A percentile compares a stretch with the other conserved stretches of the same genome.
phyloP scores from a whole-genome alignment of 2,113 vertebrate species.

The Tonatia bakeri region DNA sequence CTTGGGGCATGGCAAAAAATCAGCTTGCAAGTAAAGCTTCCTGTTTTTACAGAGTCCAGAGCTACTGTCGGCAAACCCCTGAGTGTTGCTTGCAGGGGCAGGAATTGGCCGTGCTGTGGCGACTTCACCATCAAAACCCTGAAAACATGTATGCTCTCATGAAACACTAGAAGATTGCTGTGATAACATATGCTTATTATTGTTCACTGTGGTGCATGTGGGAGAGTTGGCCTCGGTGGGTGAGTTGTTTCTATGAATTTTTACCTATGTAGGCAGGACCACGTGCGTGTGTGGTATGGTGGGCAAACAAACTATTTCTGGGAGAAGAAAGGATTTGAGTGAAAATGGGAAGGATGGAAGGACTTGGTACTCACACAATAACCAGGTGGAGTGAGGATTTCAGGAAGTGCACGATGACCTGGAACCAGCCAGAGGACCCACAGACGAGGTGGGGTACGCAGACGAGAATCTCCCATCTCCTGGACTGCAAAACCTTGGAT shows the following conservation, averaged over 20 bases:
- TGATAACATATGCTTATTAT: background rate
- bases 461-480: background rate
- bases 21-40: background rate
- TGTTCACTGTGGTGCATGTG: background rate
- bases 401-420: no score
- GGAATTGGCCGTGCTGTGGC: rapidly evolving
- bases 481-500: background rate
- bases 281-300: background rate
- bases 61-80: background rate
- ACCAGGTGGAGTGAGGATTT: background rate
- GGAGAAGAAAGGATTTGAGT: background rate
- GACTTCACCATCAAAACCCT: background rate
- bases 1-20: background rate
- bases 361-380: background rate
- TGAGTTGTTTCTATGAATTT: background rate
- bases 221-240: background rate
- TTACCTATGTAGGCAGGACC: background rate
- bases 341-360: background rate
- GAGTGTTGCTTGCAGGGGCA: background rate
- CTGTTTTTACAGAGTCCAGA: background rate
- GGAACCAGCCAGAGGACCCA: rapidly evolving
- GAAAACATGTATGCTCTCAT: background rate
- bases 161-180: background rate
- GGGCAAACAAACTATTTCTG: background rate
- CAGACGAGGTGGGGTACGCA: background rate